A percentile compares a stretch with the other conserved stretches of the same genome.
Evolutionary conservation across 2,888 invertebrate genomes (phyloP).

Genomic region (Lasioglossum zephyrum): DNA sequence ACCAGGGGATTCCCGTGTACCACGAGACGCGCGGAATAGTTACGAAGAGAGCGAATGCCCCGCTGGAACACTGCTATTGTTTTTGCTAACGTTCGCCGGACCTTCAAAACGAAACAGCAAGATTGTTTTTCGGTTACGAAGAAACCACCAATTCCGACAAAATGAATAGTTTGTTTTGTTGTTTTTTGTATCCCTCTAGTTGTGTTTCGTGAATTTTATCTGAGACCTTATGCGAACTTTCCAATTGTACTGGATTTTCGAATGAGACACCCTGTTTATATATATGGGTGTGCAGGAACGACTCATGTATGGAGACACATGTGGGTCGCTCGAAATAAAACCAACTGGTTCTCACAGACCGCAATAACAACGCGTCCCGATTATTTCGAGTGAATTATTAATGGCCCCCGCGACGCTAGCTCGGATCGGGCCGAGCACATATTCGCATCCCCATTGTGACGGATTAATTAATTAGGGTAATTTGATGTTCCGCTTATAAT

Average conservation of each 20-base stretch:
- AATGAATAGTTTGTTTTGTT: not conserved
- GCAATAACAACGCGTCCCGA: constrained; percentile 32
- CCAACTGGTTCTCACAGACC: not conserved
- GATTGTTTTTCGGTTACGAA: not conserved
- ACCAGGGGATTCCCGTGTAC: not conserved
- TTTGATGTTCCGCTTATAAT: constrained; percentile 59
- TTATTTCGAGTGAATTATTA: constrained; percentile 58
- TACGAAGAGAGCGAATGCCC: not conserved
- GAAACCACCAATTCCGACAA: not conserved
- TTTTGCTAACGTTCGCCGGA: not conserved
- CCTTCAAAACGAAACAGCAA: not conserved
- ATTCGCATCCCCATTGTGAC: constrained; percentile 48
- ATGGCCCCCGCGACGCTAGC: constrained; percentile 19
- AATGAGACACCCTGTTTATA: not conserved
- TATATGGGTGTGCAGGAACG: not conserved
- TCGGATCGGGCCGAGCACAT: constrained; percentile 9
- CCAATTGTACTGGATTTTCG: not conserved
- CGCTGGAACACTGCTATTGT: not conserved
- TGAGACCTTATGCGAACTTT: too few relatives aligned
- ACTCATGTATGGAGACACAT: not conserved
- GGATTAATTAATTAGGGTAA: constrained; percentile 57
- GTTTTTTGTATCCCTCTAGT: not conserved
- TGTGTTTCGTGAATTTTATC: too few relatives aligned
- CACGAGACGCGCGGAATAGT: not conserved
- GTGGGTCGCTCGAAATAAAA: not conserved